These are phyloP conservation scores for Cheilosia variabilis DNA, from an alignment of 2,888 invertebrate genomes.

Conservation along the genomic window DNA sequence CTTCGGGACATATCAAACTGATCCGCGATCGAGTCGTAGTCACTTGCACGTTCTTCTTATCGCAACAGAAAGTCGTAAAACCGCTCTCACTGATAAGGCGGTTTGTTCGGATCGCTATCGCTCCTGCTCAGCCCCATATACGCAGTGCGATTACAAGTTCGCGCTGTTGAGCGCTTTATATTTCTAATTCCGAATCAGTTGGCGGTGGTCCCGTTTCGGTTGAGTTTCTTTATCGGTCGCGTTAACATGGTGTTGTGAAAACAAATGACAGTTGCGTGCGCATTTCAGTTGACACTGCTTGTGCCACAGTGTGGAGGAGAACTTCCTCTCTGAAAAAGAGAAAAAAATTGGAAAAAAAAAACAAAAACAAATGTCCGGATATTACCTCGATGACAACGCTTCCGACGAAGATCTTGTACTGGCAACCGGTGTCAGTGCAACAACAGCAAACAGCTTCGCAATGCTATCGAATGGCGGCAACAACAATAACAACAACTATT, in stretches of 20 bases:
- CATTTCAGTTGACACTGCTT: neutral
- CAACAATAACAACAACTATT: constrained; percentile 12
- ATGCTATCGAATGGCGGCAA: constrained; percentile 28
- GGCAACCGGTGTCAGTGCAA: constrained; percentile 30
- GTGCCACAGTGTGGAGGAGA: constrained; percentile 25
- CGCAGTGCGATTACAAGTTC: constrained; percentile 28
- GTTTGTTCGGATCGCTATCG: constrained; percentile 30
- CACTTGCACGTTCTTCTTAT: constrained; percentile 32
- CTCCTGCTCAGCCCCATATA: neutral
- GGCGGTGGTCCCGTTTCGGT: constrained; percentile 46
- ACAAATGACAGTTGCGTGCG: constrained; percentile 31
- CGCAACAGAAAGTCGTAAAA: constrained; percentile 10
- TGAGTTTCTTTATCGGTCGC: constrained; percentile 41
- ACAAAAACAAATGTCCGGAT: constrained; percentile 48
- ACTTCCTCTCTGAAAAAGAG: neutral
- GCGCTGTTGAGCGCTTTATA: neutral
- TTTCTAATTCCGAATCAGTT: constrained; percentile 15
- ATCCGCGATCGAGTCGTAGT: constrained; percentile 10
- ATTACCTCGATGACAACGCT: constrained; percentile 55
- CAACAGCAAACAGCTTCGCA: constrained; percentile 29
- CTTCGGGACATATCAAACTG: neutral
- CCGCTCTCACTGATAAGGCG: constrained; percentile 36
- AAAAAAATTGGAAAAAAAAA: neutral
- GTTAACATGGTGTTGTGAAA: constrained; percentile 39
- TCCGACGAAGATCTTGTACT: constrained; percentile 64